Percentiles rank a stretch among this genome's conserved stretches.
phyloP scores from a whole-genome alignment of 2,888 invertebrate species.

The Frankliniella fusca region DNA sequence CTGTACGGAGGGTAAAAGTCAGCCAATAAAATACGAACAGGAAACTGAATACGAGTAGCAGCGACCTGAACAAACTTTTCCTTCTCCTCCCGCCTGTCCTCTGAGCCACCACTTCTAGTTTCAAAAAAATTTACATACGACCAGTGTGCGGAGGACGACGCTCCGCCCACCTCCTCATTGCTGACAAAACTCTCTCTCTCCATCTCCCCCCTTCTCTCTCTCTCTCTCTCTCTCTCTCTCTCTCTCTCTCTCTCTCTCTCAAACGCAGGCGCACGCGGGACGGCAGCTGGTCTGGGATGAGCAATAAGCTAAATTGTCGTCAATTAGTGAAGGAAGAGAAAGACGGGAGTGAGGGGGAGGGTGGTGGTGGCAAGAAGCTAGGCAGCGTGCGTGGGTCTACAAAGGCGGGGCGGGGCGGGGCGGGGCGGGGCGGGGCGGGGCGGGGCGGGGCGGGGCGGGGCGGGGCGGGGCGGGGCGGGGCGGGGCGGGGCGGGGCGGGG shows the following conservation, averaged over 20 bases:
- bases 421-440: too few species aligned
- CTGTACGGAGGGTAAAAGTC: too few species aligned
- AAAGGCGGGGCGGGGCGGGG: not conserved
- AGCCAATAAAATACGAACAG: constrained; percentile 5
- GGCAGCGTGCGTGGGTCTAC: not conserved
- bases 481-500: too few species aligned
- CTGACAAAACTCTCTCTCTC: too few species aligned
- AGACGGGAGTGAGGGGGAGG: not conserved
- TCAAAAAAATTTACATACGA: not conserved
- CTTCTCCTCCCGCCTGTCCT: not conserved
- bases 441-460: too few species aligned
- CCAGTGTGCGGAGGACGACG: too few species aligned
- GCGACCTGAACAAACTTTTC: not conserved
- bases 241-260: not conserved
- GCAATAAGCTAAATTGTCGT: constrained; percentile 23
- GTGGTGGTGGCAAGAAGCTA: not conserved
- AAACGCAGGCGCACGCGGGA: not conserved
- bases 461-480: too few species aligned
- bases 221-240: too few species aligned
- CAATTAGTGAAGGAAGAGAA: constrained; percentile 1
- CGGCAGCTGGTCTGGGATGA: constrained; percentile 3
- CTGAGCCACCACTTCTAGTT: not conserved
- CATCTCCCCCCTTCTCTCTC: too few species aligned
- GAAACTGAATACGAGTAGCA: not conserved
- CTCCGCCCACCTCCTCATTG: too few species aligned